Conservation (phyloP, 2,113 vertebrate species). For the Verasper variegatus region DNA sequence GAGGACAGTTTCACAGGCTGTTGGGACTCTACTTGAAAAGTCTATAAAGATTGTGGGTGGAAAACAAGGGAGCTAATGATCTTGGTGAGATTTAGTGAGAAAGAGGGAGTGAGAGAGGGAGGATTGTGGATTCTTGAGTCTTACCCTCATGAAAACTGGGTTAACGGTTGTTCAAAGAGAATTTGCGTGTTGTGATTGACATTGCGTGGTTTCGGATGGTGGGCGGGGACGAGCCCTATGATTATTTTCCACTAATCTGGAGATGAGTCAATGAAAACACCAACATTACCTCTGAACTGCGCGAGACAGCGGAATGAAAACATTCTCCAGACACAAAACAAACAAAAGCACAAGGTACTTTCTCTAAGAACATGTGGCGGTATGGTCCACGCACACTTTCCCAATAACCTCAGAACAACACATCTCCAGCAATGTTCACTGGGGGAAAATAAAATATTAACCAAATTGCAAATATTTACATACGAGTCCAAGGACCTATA, state of each 20-base stretch:
- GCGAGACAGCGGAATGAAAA: not conserved
- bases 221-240: not conserved
- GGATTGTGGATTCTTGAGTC: slow-evolving; percentile 34
- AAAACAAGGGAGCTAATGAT: slow-evolving; percentile 64
- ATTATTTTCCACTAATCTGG: slow-evolving; percentile 15
- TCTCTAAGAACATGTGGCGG: slow-evolving; percentile 7
- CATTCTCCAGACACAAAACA: not conserved
- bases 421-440: not conserved
- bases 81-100: slow-evolving; percentile 47
- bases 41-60: slow-evolving; percentile 51
- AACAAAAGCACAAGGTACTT: not conserved
- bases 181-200: slow-evolving; percentile 13
- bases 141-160: slow-evolving; percentile 41
- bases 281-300: slow-evolving; percentile 18
- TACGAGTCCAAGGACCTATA: slow-evolving; percentile 26
- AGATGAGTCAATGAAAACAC: slow-evolving; percentile 15
- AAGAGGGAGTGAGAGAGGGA: not conserved
- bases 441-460: slow-evolving; percentile 65
- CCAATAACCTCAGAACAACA: not conserved
- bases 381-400: not conserved
- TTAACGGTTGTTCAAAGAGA: slow-evolving; percentile 34
- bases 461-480: slow-evolving; percentile 68
- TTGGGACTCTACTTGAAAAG: slow-evolving; percentile 53
- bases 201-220: not conserved
- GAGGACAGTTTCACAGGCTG: slow-evolving; percentile 60